Percentiles rank a stretch among this genome's conserved stretches.
These are phyloP conservation scores for Xiphorhynchus elegans DNA, from an alignment of 2,113 vertebrate genomes.

Conservation along the genomic window DNA sequence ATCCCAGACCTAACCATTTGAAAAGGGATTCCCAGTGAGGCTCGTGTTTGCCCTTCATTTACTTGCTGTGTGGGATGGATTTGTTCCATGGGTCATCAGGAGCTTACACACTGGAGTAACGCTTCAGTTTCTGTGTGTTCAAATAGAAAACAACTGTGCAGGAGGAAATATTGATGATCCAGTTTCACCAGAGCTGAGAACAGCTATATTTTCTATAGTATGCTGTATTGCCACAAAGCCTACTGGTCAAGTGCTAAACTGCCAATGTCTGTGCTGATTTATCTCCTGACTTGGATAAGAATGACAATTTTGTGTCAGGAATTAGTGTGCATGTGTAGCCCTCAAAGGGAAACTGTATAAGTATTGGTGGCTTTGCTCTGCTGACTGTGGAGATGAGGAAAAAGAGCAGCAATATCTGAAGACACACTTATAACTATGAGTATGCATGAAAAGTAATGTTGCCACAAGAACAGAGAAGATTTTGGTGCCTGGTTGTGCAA, in stretches of 20 bases:
- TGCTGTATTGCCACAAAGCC: background rate
- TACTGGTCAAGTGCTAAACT: background rate
- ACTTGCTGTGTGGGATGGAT: background rate
- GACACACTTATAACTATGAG: background rate
- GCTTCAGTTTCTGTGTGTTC: background rate
- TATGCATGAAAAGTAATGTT: background rate
- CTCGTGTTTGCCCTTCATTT: background rate
- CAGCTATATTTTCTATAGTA: background rate
- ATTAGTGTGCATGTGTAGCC: background rate
- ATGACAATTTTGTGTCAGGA: background rate
- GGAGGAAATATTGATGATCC: background rate
- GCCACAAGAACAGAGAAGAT: background rate
- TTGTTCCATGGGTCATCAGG: background rate
- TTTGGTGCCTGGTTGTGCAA: background rate
- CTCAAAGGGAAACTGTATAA: background rate
- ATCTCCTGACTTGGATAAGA: background rate
- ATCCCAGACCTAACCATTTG: background rate
- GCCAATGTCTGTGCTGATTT: background rate
- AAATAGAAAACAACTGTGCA: background rate
- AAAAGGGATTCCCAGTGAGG: background rate
- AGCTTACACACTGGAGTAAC: background rate
- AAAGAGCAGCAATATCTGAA: background rate
- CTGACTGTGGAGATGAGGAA: background rate
- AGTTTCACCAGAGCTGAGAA: background rate
- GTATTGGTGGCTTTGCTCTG: background rate